These are phyloP conservation scores for Augochlorella aurata DNA, from an alignment of 2,888 invertebrate species.

Conservation along the genomic window DNA sequence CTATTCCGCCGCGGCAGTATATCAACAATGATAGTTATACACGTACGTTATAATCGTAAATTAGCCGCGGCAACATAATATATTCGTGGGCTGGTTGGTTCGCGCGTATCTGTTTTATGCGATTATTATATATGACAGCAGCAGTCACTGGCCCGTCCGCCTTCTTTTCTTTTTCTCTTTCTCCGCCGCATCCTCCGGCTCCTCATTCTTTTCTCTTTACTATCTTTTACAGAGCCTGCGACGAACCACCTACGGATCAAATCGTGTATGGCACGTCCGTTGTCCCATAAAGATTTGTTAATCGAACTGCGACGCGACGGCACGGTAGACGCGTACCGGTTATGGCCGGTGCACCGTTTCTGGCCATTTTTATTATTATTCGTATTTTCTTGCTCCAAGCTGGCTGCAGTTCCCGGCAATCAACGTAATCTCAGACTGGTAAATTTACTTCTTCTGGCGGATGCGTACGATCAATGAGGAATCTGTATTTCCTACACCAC, in stretches of 20 bases:
- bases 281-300: neutral
- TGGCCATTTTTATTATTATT: too few relatives aligned
- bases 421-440: too few relatives aligned
- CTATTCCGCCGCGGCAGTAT: slow-evolving; percentile 77
- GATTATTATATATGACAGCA: slow-evolving; percentile 82
- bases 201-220: slow-evolving; percentile 28
- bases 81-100: slow-evolving; percentile 80
- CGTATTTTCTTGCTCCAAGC: too few relatives aligned
- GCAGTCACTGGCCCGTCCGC: slow-evolving; percentile 77
- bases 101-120: slow-evolving; percentile 82
- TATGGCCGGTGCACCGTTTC: too few relatives aligned
- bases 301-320: neutral
- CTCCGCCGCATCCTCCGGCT: slow-evolving; percentile 16
- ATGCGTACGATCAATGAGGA: too few relatives aligned
- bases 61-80: slow-evolving; percentile 82
- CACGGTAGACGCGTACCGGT: too few relatives aligned
- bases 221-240: neutral
- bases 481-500: too few relatives aligned
- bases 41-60: slow-evolving; percentile 82
- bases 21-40: slow-evolving; percentile 82
- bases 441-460: too few relatives aligned
- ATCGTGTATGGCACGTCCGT: neutral
- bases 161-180: slow-evolving; percentile 19
- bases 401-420: too few relatives aligned
- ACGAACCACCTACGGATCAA: neutral